phyloP scores from a whole-genome alignment of 2,797 vertebrate genomes.

The Sebastes elongatus region DNA sequence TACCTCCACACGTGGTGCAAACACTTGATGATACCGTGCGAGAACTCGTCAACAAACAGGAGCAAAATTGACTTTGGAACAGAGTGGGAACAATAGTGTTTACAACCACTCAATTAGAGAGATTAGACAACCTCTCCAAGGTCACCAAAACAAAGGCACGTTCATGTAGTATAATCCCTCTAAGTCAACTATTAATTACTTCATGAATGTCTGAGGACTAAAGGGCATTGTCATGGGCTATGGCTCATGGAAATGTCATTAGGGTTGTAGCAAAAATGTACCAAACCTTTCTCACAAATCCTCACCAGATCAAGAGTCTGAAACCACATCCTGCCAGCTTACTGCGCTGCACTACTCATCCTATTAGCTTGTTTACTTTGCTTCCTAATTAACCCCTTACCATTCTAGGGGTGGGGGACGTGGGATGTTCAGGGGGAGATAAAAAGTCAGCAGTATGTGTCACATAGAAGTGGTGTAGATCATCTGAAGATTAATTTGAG shows the following conservation, averaged over 20 bases:
- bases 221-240: constrained; percentile 61
- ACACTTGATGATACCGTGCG: constrained; percentile 28
- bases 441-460: neutral
- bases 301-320: constrained; percentile 1
- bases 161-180: constrained; percentile 75
- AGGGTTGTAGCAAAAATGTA: constrained; percentile 36
- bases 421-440: neutral
- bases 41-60: constrained; percentile 53
- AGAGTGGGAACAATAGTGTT: constrained; percentile 68
- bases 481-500: neutral
- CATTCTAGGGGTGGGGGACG: neutral
- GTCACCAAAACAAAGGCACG: constrained; percentile 74
- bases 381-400: neutral
- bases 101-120: constrained; percentile 75
- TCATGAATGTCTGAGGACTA: constrained; percentile 70
- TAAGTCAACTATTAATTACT: constrained; percentile 79
- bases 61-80: constrained; percentile 67
- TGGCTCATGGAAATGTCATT: constrained; percentile 60
- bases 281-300: constrained; percentile 17
- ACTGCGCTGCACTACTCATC: neutral
- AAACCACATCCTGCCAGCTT: neutral
- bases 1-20: neutral
- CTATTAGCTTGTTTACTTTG: constrained; percentile 7
- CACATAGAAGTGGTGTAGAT: neutral
- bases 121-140: constrained; percentile 80